Percentiles rank a stretch among this genome's conserved stretches.
phyloP scores from a whole-genome alignment of 2,797 vertebrate genomes.

The Galagoides demidoff region DNA sequence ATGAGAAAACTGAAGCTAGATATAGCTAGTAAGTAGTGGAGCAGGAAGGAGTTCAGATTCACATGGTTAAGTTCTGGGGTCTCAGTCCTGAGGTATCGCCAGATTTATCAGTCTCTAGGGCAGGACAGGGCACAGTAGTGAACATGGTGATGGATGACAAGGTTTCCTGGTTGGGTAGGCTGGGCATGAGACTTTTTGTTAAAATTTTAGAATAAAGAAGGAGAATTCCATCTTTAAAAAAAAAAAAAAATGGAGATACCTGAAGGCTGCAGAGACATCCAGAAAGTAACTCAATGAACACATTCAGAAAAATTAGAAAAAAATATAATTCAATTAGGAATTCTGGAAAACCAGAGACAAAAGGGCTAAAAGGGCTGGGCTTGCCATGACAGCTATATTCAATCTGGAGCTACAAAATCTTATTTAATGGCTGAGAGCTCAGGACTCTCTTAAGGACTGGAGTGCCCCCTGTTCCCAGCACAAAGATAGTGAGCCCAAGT shows the following conservation, averaged over 20 bases:
- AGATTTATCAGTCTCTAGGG: not conserved
- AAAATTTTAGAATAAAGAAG: slow-evolving; percentile 6
- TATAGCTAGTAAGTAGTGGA: not conserved
- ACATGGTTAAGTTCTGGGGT: not conserved
- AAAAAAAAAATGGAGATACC: not conserved
- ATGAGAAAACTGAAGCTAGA: not conserved
- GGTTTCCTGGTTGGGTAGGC: not conserved
- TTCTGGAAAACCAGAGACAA: not conserved
- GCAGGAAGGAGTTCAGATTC: not conserved
- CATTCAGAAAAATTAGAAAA: not conserved
- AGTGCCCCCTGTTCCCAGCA: not conserved
- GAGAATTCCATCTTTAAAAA: not conserved
- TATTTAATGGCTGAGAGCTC: not conserved
- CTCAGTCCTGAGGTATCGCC: not conserved
- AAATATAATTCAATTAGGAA: not conserved
- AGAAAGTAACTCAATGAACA: not conserved
- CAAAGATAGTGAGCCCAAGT: not conserved
- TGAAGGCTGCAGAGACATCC: not conserved
- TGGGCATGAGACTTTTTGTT: not conserved
- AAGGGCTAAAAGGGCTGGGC: not conserved
- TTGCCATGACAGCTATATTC: not conserved
- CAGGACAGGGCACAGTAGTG: not conserved
- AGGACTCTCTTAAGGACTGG: not conserved
- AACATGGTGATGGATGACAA: not conserved
- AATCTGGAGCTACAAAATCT: not conserved